A percentile compares a stretch with the other conserved stretches of the same genome.
These are phyloP conservation scores for Thalpophila matura DNA, from an alignment of 2,888 invertebrate genomes.

Conservation along the genomic window DNA sequence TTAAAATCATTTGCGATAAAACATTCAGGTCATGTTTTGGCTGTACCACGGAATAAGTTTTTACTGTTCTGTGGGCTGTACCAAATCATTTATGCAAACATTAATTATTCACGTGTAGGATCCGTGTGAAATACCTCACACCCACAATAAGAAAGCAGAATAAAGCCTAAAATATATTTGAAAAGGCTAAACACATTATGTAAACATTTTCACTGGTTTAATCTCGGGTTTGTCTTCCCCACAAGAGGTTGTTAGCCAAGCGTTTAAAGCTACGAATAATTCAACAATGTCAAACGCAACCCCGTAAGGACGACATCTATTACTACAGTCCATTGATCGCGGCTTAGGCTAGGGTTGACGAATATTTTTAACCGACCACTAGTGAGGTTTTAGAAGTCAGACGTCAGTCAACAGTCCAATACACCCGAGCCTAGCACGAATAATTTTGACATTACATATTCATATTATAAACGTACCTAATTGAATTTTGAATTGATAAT, in stretches of 20 bases:
- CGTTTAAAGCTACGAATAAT: slow-evolving; percentile 39
- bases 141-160: not conserved
- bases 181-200: slow-evolving; percentile 12
- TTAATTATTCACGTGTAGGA: no score
- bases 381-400: no score
- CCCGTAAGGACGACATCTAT: slow-evolving; percentile 34
- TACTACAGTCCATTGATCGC: slow-evolving; percentile 38
- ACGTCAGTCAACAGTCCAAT: no score
- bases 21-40: not conserved
- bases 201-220: slow-evolving; percentile 33
- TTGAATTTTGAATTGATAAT: no score
- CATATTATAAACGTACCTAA: no score
- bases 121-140: no score
- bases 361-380: not conserved
- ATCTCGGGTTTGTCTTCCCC: slow-evolving; percentile 3
- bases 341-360: slow-evolving; percentile 32
- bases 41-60: no score
- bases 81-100: no score
- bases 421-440: no score
- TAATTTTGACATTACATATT: no score
- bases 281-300: slow-evolving; percentile 44
- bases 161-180: not conserved
- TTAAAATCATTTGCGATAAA: not conserved
- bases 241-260: slow-evolving; percentile 29
- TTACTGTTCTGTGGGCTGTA: no score